phyloP scores from a whole-genome alignment of 2,797 vertebrate species.

The Mormyrops boulengeri region DNA sequence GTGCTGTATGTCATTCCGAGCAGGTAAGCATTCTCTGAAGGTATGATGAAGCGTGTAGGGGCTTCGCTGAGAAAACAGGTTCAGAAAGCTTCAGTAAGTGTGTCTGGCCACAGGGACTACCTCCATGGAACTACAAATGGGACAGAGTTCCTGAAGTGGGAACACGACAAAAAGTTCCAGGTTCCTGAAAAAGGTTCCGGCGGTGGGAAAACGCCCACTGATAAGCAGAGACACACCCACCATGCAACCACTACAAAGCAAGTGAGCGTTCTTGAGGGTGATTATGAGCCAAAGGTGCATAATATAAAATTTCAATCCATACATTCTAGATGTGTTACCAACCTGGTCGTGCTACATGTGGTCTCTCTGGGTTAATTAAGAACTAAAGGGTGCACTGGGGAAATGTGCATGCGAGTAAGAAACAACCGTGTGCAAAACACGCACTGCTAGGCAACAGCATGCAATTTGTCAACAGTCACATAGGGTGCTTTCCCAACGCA shows the following conservation, averaged over 20 bases:
- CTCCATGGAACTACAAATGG: background rate
- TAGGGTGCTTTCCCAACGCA: background rate
- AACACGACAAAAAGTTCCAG: background rate
- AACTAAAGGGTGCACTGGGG: background rate
- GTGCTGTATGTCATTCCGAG: background rate
- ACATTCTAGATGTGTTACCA: background rate
- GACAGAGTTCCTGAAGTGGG: background rate
- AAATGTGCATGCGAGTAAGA: background rate
- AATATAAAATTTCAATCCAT: background rate
- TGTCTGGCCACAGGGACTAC: background rate
- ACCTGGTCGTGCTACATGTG: background rate
- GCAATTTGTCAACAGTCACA: background rate
- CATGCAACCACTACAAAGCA: background rate
- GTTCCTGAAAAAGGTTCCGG: background rate
- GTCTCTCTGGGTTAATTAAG: background rate
- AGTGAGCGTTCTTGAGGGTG: background rate
- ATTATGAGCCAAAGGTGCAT: background rate
- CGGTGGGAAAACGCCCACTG: background rate
- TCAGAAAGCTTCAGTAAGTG: background rate
- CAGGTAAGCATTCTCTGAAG: background rate
- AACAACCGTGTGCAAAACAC: background rate
- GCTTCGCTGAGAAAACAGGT: background rate
- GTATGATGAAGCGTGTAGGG: background rate
- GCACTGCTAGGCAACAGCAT: background rate
- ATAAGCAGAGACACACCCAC: background rate